These are phyloP conservation scores for Callosobruchus maculatus DNA, from an alignment of 2,888 invertebrate genomes.

Conservation along the genomic window DNA sequence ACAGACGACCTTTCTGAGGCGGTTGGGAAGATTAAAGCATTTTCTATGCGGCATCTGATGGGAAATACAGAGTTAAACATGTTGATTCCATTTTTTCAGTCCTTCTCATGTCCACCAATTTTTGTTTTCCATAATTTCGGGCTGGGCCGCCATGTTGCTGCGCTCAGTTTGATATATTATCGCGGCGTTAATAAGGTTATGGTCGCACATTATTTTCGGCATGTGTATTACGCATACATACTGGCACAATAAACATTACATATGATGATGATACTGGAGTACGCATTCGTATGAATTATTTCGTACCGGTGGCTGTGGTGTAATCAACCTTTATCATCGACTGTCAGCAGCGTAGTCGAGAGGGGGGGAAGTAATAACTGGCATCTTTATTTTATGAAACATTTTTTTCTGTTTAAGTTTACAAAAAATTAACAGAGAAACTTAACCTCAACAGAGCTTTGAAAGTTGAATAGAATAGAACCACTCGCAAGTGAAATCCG, in stretches of 20 bases:
- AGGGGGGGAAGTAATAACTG: no score
- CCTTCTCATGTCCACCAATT: not conserved
- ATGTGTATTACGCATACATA: not conserved
- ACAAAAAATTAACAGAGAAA: no score
- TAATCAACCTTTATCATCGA: not conserved
- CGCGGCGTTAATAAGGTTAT: not conserved
- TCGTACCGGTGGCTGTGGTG: not conserved
- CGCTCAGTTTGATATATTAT: not conserved
- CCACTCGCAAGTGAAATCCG: no score
- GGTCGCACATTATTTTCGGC: not conserved
- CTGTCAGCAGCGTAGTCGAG: no score
- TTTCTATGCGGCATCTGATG: no score
- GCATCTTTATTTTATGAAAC: no score
- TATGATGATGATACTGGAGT: not conserved
- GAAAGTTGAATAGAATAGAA: no score
- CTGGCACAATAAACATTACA: not conserved
- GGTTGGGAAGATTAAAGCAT: no score
- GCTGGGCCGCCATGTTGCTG: not conserved
- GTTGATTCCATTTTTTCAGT: not conserved
- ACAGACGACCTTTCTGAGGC: no score
- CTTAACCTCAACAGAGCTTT: no score
- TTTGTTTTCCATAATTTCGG: not conserved
- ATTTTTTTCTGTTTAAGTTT: no score
- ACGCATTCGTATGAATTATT: not conserved
- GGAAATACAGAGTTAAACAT: not conserved